Percentiles rank a stretch among this genome's conserved stretches.
Evolutionary conservation across 2,888 invertebrate genomes (phyloP).

Genomic region (Thelaira solivaga): DNA sequence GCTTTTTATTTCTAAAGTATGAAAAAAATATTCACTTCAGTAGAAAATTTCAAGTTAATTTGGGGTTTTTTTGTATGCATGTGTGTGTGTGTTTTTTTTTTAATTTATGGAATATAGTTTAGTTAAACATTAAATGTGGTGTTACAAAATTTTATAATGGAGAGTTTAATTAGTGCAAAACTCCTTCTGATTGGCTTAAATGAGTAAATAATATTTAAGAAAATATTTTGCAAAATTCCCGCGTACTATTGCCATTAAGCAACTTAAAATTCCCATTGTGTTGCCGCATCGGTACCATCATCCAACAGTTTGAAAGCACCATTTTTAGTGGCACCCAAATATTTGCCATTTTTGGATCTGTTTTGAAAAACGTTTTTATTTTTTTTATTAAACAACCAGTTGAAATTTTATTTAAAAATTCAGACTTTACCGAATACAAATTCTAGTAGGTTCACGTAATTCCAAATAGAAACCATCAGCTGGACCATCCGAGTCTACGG

Average conservation of each 20-base stretch:
- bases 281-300: slow-evolving; percentile 86
- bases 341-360: slow-evolving; percentile 81
- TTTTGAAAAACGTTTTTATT: not conserved
- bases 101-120: slow-evolving; percentile 47
- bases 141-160: slow-evolving; percentile 49
- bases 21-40: slow-evolving; percentile 53
- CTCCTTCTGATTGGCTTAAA: slow-evolving; percentile 42
- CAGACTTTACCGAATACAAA: slow-evolving; percentile 87
- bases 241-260: not conserved
- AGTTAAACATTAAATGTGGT: slow-evolving; percentile 62
- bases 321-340: slow-evolving; percentile 93
- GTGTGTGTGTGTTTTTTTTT: no score
- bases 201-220: slow-evolving; percentile 52
- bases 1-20: slow-evolving; percentile 54
- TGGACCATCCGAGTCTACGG: slow-evolving; percentile 89
- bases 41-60: slow-evolving; percentile 47
- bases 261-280: slow-evolving; percentile 94
- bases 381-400: not conserved
- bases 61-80: slow-evolving; percentile 31
- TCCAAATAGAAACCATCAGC: slow-evolving; percentile 93
- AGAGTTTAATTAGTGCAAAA: slow-evolving; percentile 32
- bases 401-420: not conserved
- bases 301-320: slow-evolving; percentile 92
- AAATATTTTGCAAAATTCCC: slow-evolving; percentile 31
- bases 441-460: slow-evolving; percentile 93